These are phyloP conservation scores for Formicarius rufipectus DNA, from an alignment of 2,113 vertebrate species.

Conservation along the genomic window DNA sequence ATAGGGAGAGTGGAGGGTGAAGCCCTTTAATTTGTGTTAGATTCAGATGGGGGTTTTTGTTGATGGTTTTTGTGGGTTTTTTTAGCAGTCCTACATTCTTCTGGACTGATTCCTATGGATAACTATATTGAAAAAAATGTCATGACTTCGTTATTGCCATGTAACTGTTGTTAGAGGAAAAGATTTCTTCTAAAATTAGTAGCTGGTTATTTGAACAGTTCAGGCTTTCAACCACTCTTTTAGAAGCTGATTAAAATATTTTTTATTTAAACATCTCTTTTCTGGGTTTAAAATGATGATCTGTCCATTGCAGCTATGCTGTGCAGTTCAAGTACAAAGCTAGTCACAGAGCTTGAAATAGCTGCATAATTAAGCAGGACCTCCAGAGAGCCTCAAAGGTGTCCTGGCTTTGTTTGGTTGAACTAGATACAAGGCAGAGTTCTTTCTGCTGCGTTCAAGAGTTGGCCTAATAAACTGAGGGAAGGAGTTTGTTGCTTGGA, in stretches of 20 bases:
- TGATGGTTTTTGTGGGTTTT: neutral
- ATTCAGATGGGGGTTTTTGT: neutral
- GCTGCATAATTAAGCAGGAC: slow-evolving; percentile 10
- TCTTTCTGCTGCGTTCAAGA: neutral
- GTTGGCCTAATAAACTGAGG: neutral
- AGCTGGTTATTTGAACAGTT: neutral
- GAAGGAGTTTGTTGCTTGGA: neutral
- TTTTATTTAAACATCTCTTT: neutral
- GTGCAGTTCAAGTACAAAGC: neutral
- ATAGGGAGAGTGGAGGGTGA: neutral
- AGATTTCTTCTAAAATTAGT: neutral
- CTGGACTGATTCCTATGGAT: neutral
- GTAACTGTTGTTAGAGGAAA: neutral
- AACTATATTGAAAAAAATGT: neutral
- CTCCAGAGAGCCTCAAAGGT: neutral
- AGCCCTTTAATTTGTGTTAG: neutral
- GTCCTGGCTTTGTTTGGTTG: slow-evolving; percentile 1
- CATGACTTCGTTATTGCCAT: neutral
- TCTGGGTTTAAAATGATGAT: neutral
- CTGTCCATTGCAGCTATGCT: neutral
- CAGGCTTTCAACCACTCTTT: neutral
- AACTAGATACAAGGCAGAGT: neutral
- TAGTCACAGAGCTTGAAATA: neutral
- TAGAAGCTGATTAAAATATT: neutral
- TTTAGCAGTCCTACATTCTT: neutral